phyloP scores from a whole-genome alignment of 2,113 vertebrate species.

The Salvelinus namaycush region DNA sequence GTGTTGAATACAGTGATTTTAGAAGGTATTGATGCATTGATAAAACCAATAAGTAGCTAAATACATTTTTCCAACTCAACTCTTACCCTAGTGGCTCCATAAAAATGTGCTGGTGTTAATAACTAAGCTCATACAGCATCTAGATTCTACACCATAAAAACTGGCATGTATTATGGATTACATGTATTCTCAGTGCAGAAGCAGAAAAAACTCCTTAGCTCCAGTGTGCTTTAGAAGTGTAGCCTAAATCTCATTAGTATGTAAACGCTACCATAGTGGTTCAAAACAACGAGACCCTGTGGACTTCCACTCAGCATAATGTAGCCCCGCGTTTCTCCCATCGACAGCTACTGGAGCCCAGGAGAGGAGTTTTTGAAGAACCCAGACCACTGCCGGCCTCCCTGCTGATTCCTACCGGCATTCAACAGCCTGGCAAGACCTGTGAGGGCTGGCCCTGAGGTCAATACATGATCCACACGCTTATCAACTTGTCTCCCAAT shows the following conservation, averaged over 20 bases:
- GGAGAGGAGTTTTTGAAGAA: conserved; percentile 51
- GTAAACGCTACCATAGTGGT: conserved; percentile 56
- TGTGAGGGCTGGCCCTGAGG: conserved; percentile 47
- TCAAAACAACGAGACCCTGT: conserved; percentile 61
- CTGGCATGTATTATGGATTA: conserved; percentile 48
- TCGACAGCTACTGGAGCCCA: conserved; percentile 49
- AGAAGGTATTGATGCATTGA: not conserved
- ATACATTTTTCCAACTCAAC: conserved; percentile 50
- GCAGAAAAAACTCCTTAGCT: conserved; percentile 27
- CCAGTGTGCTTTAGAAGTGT: conserved; percentile 1
- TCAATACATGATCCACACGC: conserved; percentile 61
- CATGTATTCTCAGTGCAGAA: conserved; percentile 13
- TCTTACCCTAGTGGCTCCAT: conserved; percentile 50
- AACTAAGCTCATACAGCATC: conserved; percentile 33
- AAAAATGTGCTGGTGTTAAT: conserved; percentile 44
- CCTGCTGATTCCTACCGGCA: conserved; percentile 54
- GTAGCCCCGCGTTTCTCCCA: conserved; percentile 54
- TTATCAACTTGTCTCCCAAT: conserved; percentile 58
- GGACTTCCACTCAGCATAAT: conserved; percentile 63
- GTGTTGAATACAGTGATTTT: not conserved
- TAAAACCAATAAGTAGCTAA: conserved; percentile 46
- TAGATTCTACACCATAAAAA: conserved; percentile 16
- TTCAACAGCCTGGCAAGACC: conserved; percentile 55
- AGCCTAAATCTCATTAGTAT: conserved; percentile 61
- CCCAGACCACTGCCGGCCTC: conserved; percentile 51